These are phyloP conservation scores for Pelusios castaneus DNA, from an alignment of 2,113 vertebrate species.

Conservation along the genomic window DNA sequence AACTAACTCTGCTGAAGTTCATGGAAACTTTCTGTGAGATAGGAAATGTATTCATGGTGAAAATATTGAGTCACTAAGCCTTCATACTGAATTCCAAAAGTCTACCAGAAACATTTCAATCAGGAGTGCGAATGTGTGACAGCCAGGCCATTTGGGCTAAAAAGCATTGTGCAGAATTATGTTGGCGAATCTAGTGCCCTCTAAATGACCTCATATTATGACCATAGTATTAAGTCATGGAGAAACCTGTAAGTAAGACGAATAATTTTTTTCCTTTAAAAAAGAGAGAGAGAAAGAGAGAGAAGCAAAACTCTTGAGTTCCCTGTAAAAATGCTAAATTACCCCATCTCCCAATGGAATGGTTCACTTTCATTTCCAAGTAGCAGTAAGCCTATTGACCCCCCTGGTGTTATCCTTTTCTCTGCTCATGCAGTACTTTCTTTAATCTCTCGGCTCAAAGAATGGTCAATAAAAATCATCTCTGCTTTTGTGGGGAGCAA, in stretches of 20 bases:
- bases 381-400: constrained; percentile 84
- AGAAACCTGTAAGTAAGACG: constrained; percentile 73
- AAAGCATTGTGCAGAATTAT: constrained; percentile 78
- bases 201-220: constrained; percentile 78
- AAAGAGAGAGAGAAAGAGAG: background rate
- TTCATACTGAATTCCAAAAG: constrained; percentile 84
- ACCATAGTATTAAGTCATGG: constrained; percentile 75
- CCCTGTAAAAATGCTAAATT: constrained; percentile 78
- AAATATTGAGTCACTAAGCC: constrained; percentile 84
- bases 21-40: constrained; percentile 76
- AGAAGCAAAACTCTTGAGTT: constrained; percentile 67
- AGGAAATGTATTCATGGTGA: constrained; percentile 79
- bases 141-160: constrained; percentile 79
- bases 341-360: constrained; percentile 77
- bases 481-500: constrained; percentile 83
- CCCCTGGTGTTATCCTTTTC: constrained; percentile 78
- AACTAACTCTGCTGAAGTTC: constrained; percentile 72
- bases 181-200: constrained; percentile 78
- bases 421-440: constrained; percentile 81
- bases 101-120: constrained; percentile 82
- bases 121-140: constrained; percentile 75
- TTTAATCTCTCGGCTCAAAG: constrained; percentile 90
- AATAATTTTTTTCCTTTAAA: constrained; percentile 40
- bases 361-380: constrained; percentile 84
- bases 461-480: constrained; percentile 89